Evolutionary conservation across 2,888 invertebrate species (phyloP), one percentile per base, ranked within the genome.

Genomic region (Tetramorium bicarinatum): DNA sequence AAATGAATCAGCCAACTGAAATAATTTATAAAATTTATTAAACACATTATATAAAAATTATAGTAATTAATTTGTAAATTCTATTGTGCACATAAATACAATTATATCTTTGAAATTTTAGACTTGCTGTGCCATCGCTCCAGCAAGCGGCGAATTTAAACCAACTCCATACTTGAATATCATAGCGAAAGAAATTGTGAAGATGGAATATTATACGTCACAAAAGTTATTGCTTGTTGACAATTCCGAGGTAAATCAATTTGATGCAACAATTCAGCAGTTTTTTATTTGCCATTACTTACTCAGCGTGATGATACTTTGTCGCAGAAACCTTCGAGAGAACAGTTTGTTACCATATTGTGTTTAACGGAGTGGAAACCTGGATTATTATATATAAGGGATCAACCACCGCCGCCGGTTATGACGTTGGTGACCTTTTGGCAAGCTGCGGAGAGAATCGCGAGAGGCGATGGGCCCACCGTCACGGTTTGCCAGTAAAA

Each of bases 401-500:
- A 88, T 21, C 83, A 91, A 76, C 89, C 93, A 74, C 91, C 93
- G 15, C 92, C 93, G 2, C 87, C 89, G 34, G 89, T 89, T 18
- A 90, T 90, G 72, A 89, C 93, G 18, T 92, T 95, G 81, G 90
- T 95, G 15, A 87, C 92, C 2, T 90, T 95, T 41, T 95, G 94
- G 93, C 93, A 94, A 85, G 92, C 94, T 75, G 88, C 93, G 29
- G 93, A 95, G 56, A 90, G 89, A 41, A 88, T 94, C 3, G 90
- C 94, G 2, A 92, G 93, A 83, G 89, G 93, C 44, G 92, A 94
- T 1, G 90, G 92, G 38, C 93, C 93, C 1, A 91, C 94, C 7
- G 88, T 95, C 7, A 92, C 95, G 6, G 93, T 95, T 21, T 95
- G 95, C 94, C 94, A 94, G 95, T 95, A 93, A 94, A 93, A 91